Conservation (phyloP, 1,140 invertebrate genomes). For the Sinonovacula constricta region DNA sequence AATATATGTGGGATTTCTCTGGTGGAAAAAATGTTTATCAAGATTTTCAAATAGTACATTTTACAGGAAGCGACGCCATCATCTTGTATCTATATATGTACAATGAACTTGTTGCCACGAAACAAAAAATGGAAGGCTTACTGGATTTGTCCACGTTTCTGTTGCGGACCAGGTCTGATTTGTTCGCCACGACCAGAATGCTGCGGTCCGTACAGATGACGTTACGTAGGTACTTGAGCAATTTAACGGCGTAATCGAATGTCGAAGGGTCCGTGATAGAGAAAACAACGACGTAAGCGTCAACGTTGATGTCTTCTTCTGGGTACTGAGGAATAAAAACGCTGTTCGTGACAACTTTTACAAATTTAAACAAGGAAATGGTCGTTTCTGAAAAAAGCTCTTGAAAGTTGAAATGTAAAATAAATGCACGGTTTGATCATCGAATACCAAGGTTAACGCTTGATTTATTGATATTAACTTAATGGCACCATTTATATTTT, state of each 20-base stretch:
- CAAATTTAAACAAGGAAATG: too few species aligned
- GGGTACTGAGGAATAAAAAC: slow-evolving; percentile 27
- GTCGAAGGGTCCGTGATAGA: slow-evolving; percentile 77
- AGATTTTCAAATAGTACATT: too few species aligned
- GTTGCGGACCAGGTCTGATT: slow-evolving; percentile 66
- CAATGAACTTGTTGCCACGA: background rate
- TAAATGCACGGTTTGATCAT: too few species aligned
- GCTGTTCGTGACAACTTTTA: too few species aligned
- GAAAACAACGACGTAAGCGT: slow-evolving; percentile 67
- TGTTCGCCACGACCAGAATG: slow-evolving; percentile 67
- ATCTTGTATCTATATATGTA: background rate
- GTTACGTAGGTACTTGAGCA: slow-evolving; percentile 64
- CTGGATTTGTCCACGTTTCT: slow-evolving; percentile 62
- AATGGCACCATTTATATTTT: too few species aligned
- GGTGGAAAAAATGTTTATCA: too few species aligned
- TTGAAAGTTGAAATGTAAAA: too few species aligned
- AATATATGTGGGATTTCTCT: too few species aligned
- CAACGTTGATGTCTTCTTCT: slow-evolving; percentile 56
- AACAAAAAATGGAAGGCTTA: slow-evolving; percentile 30
- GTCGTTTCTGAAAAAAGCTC: too few species aligned
- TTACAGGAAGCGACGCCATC: background rate
- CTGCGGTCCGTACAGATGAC: slow-evolving; percentile 60
- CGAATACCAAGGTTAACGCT: too few species aligned
- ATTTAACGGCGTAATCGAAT: slow-evolving; percentile 61
- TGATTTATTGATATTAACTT: too few species aligned